Percentiles rank a stretch among this genome's conserved stretches.
Conservation (phyloP, 64 coral and sea anemone genomes). For the Cladopsammia gracilis region DNA sequence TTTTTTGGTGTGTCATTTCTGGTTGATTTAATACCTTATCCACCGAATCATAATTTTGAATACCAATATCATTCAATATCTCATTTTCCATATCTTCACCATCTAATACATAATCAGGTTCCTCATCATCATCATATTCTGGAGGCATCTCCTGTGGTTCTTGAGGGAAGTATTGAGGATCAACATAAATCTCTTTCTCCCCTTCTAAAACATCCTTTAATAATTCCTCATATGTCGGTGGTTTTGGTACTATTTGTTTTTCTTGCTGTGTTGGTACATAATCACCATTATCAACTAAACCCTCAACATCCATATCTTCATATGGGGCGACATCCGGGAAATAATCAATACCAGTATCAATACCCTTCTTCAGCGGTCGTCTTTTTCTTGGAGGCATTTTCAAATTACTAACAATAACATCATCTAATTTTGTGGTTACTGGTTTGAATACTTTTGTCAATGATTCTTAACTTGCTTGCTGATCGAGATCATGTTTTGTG, state of each 20-base stretch:
- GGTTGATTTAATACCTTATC: background rate
- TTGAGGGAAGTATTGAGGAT: no score
- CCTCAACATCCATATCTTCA: background rate
- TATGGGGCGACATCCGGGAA: background rate
- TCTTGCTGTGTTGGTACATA: background rate
- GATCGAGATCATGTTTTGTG: no score
- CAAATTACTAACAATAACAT: background rate
- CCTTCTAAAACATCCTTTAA: background rate
- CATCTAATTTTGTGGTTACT: background rate
- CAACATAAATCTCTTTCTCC: background rate
- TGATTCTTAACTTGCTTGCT: no score
- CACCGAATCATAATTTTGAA: background rate
- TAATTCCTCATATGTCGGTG: background rate
- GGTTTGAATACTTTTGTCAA: background rate
- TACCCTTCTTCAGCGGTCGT: background rate
- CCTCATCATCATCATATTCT: no score
- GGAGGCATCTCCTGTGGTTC: no score
- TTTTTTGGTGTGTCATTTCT: background rate
- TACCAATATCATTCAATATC: background rate
- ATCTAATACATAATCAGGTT: background rate
- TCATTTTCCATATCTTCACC: background rate
- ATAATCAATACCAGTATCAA: background rate
- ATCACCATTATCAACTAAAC: background rate
- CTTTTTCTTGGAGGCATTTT: background rate
- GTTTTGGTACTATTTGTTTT: slow-evolving; percentile 5